Evolutionary conservation across 2,888 invertebrate genomes (phyloP), one percentile per base, ranked within the genome.

Genomic region (Tiliacea aurago): DNA sequence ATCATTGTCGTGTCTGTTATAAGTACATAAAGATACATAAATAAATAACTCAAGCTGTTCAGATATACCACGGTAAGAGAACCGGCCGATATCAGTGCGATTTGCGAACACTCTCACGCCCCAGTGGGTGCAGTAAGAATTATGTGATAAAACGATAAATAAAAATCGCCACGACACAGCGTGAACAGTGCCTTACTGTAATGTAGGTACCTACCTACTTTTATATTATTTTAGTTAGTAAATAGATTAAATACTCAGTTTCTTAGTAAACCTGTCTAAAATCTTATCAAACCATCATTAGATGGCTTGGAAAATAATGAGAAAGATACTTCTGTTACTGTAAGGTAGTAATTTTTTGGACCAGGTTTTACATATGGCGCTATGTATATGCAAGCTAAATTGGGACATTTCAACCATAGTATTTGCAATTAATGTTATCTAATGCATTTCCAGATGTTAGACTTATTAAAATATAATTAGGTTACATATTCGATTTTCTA

Each of bases 401-500:
- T 80, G 55, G 58, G 64, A 76, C 58, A 73, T 81, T 70, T 80
- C 41, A 72, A 77, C 49, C 62, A 55, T 80, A 80, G 74, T 76
- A 80, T 79, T 78, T 80, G 76, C 72, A 78, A 73, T 80, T 85
- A 73, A 45, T 80, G 56, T 83, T 81, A 77, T 82, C 18, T 73
- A 76, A 80, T 89, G 89, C 90, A 92, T 91, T 92, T 91, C 88
- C 88, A 88, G 83, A 85, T 81, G 87, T 83, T 79, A 82, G 80
- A 85, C 85, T 84, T 86, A 82, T 86, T 86, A 68, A 87, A 74
- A 85, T 86, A 88, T 90, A 91, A 87, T 84, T 90, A 91, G 89
- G 87, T 89, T 90, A 89, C 88, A 80, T 88, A 92, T 92, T 92
- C 85, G 91, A 92, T 94, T 94, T 93, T 96, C 96, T 96, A 96